Evolutionary conservation across 2,797 vertebrate species (phyloP), one percentile per base, ranked within the genome.

Genomic region (Eleutherodactylus coqui): DNA sequence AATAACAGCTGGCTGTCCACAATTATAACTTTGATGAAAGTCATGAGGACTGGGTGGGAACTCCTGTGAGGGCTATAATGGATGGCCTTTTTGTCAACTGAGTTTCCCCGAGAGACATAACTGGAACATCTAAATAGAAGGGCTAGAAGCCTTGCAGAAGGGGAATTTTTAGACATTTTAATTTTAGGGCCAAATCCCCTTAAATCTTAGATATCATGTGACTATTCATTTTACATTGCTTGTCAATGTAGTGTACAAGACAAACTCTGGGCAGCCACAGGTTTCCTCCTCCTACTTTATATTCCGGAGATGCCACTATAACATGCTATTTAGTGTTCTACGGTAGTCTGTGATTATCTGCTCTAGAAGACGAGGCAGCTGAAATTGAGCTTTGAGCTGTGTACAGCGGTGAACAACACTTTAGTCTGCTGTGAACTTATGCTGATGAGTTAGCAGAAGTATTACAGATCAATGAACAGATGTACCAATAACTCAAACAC

Each of bases 401-500:
- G 17, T 77, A 47, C 60, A 34, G 21, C 43, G 69, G 10, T 43
- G 70, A 75, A 60, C 34, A 32, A 11, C 62, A 53, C 62, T 81
- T 49, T 24, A 47, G 32, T 55, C 72, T 70, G 55, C 47, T 53
- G 29, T 67, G 29, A 62, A 58, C 45, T 79, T 70, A 55, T 5
- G 19, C 47, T 53, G 47, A 78, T 85, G 27, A 77, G 21, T 78
- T 69, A n/a, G 62, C 75, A 69, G 45, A 78, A 78, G 16, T 53
- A 36, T 49, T 67, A 53, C 24, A 70, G 79, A 55, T 75, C 60
- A 79, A 79, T 78, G 38, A 78, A 29, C 2, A 55, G 60, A 85
- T 43, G 60, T 49, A 29, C 72, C 19, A 45, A 21, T 62, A 21
- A 45, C 19, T 67, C 73, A 77, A 38, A 60, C 17, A n/a, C n/a